Conservation (phyloP, 2,888 invertebrate species). For the Oxytorus armatus region DNA sequence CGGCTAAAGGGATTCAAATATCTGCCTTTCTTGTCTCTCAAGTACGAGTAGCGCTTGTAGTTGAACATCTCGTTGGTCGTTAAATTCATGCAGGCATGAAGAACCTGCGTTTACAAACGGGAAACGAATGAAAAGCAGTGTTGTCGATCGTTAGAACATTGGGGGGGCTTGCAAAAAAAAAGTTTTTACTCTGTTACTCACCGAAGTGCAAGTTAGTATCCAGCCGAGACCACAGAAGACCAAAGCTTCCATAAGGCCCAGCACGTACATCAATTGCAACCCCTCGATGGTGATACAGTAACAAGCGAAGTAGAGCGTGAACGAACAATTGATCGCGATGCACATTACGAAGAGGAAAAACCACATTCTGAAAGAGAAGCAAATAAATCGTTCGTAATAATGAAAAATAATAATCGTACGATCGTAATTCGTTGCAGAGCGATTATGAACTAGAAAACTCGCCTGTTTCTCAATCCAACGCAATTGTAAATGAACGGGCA, state of each 20-base stretch:
- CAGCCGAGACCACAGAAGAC: constrained; percentile 94
- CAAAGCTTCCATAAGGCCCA: constrained; percentile 92
- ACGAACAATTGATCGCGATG: constrained; percentile 94
- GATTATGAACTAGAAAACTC: constrained; percentile 42
- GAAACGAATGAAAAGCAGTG: constrained; percentile 55
- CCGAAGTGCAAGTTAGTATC: constrained; percentile 95
- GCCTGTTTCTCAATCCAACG: constrained; percentile 94
- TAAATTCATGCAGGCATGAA: constrained; percentile 96
- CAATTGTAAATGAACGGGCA: constrained; percentile 98
- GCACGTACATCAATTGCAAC: constrained; percentile 93
- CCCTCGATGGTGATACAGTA: constrained; percentile 94
- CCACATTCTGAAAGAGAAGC: constrained; percentile 90
- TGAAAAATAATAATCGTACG: neutral
- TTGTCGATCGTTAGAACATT: neutral
- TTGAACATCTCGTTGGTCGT: constrained; percentile 98
- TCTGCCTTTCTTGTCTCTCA: constrained; percentile 94
- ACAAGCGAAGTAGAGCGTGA: constrained; percentile 94
- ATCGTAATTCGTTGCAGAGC: neutral
- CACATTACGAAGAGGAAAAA: constrained; percentile 95
- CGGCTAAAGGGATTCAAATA: constrained; percentile 97
- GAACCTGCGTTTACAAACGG: constrained; percentile 87
- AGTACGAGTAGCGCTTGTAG: constrained; percentile 95
- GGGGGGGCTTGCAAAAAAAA: too few relatives aligned
- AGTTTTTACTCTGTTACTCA: constrained; percentile 84
- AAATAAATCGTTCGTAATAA: neutral